Percentiles rank a stretch among this genome's conserved stretches.
phyloP scores from a whole-genome alignment of 2,113 vertebrate species.

The Silurus glanis region DNA sequence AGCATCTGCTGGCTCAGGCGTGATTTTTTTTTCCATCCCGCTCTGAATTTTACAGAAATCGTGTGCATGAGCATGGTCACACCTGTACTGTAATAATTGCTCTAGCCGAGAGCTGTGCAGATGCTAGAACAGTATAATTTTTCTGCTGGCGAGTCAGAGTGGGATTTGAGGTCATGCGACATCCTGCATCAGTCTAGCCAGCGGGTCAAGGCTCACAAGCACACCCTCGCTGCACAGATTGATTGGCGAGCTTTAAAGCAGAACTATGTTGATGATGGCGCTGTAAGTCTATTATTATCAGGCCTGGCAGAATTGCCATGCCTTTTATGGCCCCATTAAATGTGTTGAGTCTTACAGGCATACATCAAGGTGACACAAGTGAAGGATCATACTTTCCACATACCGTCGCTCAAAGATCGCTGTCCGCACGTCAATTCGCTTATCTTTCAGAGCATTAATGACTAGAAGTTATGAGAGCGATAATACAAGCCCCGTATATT shows the following conservation, averaged over 20 bases:
- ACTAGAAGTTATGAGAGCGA: conserved; percentile 20
- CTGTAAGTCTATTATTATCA: conserved; percentile 53
- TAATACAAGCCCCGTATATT: not conserved
- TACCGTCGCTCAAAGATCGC: conserved; percentile 23
- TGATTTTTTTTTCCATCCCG: conserved; percentile 33
- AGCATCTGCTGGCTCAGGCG: conserved; percentile 32
- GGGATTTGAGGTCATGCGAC: conserved; percentile 33
- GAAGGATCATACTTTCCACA: conserved; percentile 37
- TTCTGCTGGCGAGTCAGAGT: not conserved
- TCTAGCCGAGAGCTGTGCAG: not conserved
- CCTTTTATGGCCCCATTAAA: conserved; percentile 49
- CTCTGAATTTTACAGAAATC: conserved; percentile 11
- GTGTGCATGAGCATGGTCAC: not conserved
- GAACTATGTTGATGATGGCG: conserved; percentile 53
- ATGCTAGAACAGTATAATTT: not conserved
- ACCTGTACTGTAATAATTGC: conserved; percentile 24
- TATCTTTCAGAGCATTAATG: not conserved
- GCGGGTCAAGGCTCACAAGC: conserved; percentile 38
- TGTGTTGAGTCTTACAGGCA: conserved; percentile 41
- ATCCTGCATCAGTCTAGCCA: conserved; percentile 39
- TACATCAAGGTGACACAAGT: conserved; percentile 48
- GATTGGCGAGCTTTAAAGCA: conserved; percentile 47
- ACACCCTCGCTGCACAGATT: conserved; percentile 35
- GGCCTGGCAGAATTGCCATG: conserved; percentile 43
- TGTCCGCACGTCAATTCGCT: conserved; percentile 20